Base-by-base conservation (phyloP, 2,797 vertebrate genomes). In the Coilia nasus region DNA sequence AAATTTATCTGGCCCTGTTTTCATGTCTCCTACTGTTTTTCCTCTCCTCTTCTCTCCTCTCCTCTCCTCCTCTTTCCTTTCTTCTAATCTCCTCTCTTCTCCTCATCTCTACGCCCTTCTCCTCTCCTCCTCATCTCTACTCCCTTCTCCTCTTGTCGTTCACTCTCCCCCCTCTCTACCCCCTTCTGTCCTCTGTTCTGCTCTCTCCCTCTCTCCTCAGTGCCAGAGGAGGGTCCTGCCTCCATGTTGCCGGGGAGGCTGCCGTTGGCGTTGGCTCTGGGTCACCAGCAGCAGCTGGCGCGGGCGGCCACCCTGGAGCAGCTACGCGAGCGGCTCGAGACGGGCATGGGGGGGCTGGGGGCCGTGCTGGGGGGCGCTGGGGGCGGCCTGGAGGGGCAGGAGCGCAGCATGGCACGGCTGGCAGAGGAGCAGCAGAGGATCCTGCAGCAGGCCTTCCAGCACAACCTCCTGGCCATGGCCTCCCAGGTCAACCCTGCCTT, bases 361-460 rank as follows among this genome's bases (percentile, higher is more conserved):
- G 50, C 2, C 7, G 2, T 14, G 50, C 2, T 47, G 50, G 50
- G 50, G 50, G 50, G 50, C 50, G 50, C 9, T 14, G 50, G 50
- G 50, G 85, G 81, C 50, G 88, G 82, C 5, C 81, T 47, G 86
- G 97, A 98, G 14, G 96, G 96, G 0, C 96, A 97, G 0, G 97
- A 99, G 91, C 98, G 97, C 93, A 97, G 97, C 84, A 94, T 92
- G 41, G 91, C 97, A 0, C 92, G 96, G 19, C 91, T 98, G 91
- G 95, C 96, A 0, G 97, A 98, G 91, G 96, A 99, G 89, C 97
- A 99, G 89, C 98, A 99, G 91, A 96, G 98, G 81, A 93, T 99
- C 7, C 95, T 98, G 88, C 98, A 99, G 90, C 98, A 99, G 92
- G 97, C 97, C 2, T 94, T 99, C 57, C 98, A 99, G 88, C 97